Evolutionary conservation across 2,797 vertebrate species (phyloP).

Genomic region (Apogon talboti): DNA sequence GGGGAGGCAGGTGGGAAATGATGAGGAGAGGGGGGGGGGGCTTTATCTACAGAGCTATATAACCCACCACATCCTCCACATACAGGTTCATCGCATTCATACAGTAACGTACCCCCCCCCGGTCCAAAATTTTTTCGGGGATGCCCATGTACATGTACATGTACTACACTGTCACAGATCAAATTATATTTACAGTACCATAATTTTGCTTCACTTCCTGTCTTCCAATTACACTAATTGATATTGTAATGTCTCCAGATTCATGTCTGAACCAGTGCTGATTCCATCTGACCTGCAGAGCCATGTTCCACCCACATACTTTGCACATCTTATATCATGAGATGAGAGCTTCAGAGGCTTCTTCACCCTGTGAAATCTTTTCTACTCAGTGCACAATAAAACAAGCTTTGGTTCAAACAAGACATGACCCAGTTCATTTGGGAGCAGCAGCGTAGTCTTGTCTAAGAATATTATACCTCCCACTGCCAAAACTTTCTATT

Average conservation of each 20-base stretch:
- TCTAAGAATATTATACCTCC: conserved; percentile 44
- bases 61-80: too few relatives aligned
- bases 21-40: too few relatives aligned
- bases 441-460: conserved; percentile 30
- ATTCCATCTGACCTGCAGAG: conserved; percentile 16
- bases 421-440: conserved; percentile 54
- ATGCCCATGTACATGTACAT: too few relatives aligned
- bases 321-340: conserved; percentile 26
- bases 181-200: conserved; percentile 14
- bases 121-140: too few relatives aligned
- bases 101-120: too few relatives aligned
- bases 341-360: conserved; percentile 40
- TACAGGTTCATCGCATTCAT: too few relatives aligned
- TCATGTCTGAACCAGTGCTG: not conserved
- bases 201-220: conserved; percentile 25
- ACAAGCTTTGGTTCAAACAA: conserved; percentile 46
- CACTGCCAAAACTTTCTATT: conserved; percentile 21
- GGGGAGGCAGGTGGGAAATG: too few relatives aligned
- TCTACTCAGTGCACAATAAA: conserved; percentile 61
- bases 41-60: too few relatives aligned
- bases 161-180: conserved; percentile 27
- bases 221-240: conserved; percentile 14
- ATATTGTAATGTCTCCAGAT: conserved; percentile 12
- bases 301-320: not conserved
- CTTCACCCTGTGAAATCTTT: conserved; percentile 24